phyloP scores from a whole-genome alignment of 1,140 invertebrate genomes.

The Drosophila virilis region DNA sequence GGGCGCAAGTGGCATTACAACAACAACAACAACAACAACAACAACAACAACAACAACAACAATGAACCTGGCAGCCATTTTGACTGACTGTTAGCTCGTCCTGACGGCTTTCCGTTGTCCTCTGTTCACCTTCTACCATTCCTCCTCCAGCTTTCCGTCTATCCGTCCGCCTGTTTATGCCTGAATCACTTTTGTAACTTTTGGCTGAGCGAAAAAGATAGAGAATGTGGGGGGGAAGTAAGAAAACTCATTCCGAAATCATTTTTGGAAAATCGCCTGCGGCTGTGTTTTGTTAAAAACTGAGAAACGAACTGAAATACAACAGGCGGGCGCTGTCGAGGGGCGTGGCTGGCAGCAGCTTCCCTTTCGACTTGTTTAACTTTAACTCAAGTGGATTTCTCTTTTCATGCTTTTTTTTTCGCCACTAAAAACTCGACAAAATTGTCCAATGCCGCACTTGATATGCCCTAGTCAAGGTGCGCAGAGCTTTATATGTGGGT shows the following conservation, averaged over 20 bases:
- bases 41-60: constrained; percentile 9
- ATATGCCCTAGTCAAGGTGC: constrained; percentile 7
- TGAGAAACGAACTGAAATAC: constrained; percentile 77
- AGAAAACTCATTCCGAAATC: constrained; percentile 75
- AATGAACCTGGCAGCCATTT: constrained; percentile 66
- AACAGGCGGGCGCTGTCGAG: constrained; percentile 20
- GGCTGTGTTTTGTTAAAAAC: constrained; percentile 77
- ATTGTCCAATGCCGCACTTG: background rate
- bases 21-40: constrained; percentile 35
- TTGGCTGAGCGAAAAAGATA: constrained; percentile 27
- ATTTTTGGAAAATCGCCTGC: constrained; percentile 77
- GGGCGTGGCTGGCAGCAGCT: constrained; percentile 19
- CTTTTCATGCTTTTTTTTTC: background rate
- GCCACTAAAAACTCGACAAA: background rate
- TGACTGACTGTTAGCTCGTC: constrained; percentile 59
- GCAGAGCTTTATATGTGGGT: background rate
- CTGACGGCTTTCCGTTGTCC: constrained; percentile 1
- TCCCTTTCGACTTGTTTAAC: constrained; percentile 73
- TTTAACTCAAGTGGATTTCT: constrained; percentile 68
- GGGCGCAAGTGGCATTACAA: constrained; percentile 40
- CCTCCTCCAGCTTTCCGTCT: constrained; percentile 11
- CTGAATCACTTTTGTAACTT: constrained; percentile 79
- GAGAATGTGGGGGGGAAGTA: background rate
- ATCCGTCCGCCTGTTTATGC: constrained; percentile 61
- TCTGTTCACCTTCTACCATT: background rate